Conservation (phyloP, 2,113 vertebrate species). For the Rhinogobius similis region DNA sequence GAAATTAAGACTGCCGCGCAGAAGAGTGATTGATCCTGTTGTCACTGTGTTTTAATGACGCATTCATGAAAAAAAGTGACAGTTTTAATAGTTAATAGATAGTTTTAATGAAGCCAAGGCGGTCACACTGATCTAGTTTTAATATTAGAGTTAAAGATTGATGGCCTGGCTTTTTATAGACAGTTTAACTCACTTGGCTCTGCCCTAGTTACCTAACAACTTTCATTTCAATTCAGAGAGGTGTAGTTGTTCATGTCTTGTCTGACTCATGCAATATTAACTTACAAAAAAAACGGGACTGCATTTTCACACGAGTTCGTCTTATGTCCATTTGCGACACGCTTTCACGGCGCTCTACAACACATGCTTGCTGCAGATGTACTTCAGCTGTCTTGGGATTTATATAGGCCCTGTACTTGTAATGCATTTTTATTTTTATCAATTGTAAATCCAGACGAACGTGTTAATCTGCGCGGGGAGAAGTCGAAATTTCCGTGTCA, state of each 20-base stretch:
- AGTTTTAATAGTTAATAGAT: no score
- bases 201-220: neutral
- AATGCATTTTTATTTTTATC: no score
- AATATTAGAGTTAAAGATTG: slow-evolving; percentile 35
- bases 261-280: slow-evolving; percentile 36
- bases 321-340: slow-evolving; percentile 27
- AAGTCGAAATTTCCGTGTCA: neutral
- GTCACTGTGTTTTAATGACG: slow-evolving; percentile 10
- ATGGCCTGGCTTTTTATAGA: slow-evolving; percentile 32
- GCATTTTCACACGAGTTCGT: neutral
- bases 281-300: slow-evolving; percentile 16
- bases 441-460: no score
- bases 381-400: neutral
- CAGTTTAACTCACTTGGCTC: slow-evolving; percentile 1
- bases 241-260: slow-evolving; percentile 18
- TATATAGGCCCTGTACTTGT: neutral
- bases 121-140: slow-evolving; percentile 34
- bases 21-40: neutral
- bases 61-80: slow-evolving; percentile 54
- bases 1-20: neutral
- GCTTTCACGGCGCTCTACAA: neutral
- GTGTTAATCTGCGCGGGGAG: neutral
- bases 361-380: neutral
- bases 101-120: slow-evolving; percentile 36
- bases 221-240: slow-evolving; percentile 2